These are phyloP conservation scores for Bostrychus sinensis DNA, from an alignment of 2,113 vertebrate genomes.

Conservation along the genomic window DNA sequence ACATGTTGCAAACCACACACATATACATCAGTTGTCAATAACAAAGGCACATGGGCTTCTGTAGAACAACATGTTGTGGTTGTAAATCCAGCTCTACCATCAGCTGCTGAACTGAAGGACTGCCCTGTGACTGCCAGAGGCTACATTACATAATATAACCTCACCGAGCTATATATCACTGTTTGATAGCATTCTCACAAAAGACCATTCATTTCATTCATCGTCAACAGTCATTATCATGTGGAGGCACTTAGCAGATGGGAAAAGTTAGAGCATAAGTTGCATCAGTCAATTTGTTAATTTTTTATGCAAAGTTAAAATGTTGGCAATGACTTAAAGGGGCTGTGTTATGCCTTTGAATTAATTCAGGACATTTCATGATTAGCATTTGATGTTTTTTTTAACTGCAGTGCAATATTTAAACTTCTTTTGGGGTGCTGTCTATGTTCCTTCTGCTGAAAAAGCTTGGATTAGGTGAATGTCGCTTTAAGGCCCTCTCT, in stretches of 20 bases:
- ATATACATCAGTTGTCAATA: not conserved
- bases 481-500: no score
- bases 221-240: conserved; percentile 32
- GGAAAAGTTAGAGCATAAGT: not conserved
- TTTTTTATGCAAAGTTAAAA: no score
- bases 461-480: no score
- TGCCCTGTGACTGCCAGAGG: conserved; percentile 15
- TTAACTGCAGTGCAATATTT: no score
- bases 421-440: no score
- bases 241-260: conserved; percentile 1
- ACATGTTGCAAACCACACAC: not conserved
- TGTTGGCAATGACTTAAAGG: no score
- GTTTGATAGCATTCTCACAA: conserved; percentile 26
- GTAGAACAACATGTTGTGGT: not conserved
- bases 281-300: not conserved
- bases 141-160: conserved; percentile 20
- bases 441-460: no score
- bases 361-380: no score
- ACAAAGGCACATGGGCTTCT: not conserved
- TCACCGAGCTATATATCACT: conserved; percentile 14
- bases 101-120: not conserved
- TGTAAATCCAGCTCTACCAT: not conserved
- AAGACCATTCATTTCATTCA: conserved; percentile 28
- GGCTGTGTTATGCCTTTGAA: no score
- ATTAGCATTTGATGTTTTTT: no score